phyloP scores from a whole-genome alignment of 2,888 invertebrate species.

The Apamea epomidion region DNA sequence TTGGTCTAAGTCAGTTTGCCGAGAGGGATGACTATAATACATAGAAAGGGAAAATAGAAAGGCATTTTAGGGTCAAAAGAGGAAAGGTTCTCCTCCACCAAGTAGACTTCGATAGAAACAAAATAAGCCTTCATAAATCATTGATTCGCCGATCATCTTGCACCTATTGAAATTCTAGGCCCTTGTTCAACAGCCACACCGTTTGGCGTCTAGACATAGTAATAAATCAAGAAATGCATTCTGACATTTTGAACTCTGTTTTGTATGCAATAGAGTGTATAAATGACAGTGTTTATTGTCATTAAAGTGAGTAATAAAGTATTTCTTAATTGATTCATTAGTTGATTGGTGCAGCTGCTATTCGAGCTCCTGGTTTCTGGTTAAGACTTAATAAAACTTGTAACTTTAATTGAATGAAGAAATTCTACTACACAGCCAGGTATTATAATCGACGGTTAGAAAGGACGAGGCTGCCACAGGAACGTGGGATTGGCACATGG shows the following conservation, averaged over 20 bases:
- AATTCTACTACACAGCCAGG: background rate
- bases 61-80: no score
- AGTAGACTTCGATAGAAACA: background rate
- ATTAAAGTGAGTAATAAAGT: constrained; percentile 15
- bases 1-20: no score
- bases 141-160: background rate
- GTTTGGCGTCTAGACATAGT: constrained; percentile 2
- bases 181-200: constrained; percentile 17
- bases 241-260: constrained; percentile 37
- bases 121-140: background rate
- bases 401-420: background rate
- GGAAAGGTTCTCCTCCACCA: no score
- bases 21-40: no score
- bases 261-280: constrained; percentile 19
- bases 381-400: background rate
- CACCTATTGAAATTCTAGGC: constrained; percentile 2
- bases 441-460: background rate
- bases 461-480: background rate
- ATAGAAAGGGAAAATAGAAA: no score
- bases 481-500: background rate
- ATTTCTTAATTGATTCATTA: constrained; percentile 22
- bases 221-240: constrained; percentile 30
- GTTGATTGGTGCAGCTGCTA: constrained; percentile 14
- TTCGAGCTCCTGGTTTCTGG: constrained; percentile 3
- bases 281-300: constrained; percentile 5